These are phyloP conservation scores for Apostichopus leukothele DNA, from an alignment of 53 echinoderm and acorn worm species.

Conservation along the genomic window DNA sequence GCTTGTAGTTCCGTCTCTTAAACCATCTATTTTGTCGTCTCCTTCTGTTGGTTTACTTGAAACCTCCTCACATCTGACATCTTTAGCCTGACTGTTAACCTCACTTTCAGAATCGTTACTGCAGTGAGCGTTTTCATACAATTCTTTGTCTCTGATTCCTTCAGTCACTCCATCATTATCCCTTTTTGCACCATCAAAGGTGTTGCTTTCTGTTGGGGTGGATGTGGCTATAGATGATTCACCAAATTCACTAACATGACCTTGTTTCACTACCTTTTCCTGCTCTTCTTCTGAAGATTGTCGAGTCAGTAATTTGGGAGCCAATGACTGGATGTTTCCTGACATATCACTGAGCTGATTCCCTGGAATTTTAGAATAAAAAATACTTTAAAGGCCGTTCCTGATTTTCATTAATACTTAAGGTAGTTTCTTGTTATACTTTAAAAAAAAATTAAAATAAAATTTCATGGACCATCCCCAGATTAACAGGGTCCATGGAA, in stretches of 20 bases:
- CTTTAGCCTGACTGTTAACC: too few relatives aligned
- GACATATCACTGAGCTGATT: conserved; percentile 2
- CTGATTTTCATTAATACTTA: too few relatives aligned
- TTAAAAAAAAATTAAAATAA: too few relatives aligned
- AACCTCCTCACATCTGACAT: too few relatives aligned
- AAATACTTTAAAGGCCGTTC: too few relatives aligned
- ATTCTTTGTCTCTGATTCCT: neutral
- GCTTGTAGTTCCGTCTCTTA: neutral
- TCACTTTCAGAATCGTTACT: too few relatives aligned
- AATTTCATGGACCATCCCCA: too few relatives aligned
- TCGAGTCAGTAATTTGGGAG: neutral
- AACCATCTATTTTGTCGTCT: neutral
- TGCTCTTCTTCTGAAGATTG: neutral
- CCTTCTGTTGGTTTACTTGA: neutral
- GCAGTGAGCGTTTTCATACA: too few relatives aligned
- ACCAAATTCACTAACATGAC: neutral
- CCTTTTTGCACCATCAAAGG: neutral
- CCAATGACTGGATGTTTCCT: conserved; percentile 32
- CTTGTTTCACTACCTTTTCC: conserved; percentile 1
- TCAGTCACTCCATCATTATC: neutral
- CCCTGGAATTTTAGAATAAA: neutral
- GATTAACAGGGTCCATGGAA: too few relatives aligned
- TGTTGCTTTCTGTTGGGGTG: neutral
- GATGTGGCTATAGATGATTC: neutral
- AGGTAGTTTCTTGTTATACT: too few relatives aligned